Evolutionary conservation across 2,113 vertebrate species (phyloP).

Genomic region (Oostethus manadensis): DNA sequence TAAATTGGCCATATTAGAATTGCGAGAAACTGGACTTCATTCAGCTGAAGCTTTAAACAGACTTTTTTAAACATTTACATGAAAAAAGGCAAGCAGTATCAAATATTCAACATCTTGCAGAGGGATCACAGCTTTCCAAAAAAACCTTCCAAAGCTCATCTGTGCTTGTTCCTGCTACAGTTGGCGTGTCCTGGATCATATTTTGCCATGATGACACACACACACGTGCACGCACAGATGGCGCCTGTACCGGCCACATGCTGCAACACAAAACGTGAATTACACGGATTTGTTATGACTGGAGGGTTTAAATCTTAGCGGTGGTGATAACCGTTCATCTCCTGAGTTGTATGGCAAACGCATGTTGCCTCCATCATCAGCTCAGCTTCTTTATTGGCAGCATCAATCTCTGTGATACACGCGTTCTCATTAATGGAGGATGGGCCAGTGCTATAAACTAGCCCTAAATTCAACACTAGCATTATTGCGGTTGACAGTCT

Average conservation of each 20-base stretch:
- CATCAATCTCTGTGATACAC: conserved; percentile 57
- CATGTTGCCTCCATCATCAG: conserved; percentile 35
- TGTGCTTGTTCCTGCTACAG: conserved; percentile 5
- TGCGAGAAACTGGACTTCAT: too few relatives aligned
- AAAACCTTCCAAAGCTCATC: conserved; percentile 5
- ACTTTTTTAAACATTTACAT: not conserved
- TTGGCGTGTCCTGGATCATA: not conserved
- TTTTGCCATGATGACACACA: not conserved
- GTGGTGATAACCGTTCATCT: conserved; percentile 27
- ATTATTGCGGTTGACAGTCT: not conserved
- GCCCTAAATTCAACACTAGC: not conserved
- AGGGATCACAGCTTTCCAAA: not conserved
- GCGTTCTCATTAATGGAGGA: conserved; percentile 59
- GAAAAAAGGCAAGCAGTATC: not conserved
- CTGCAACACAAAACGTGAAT: conserved; percentile 15
- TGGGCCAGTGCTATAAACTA: conserved; percentile 34
- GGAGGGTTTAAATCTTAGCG: conserved; percentile 25
- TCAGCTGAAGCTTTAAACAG: too few relatives aligned
- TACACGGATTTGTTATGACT: conserved; percentile 30
- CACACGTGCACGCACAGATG: conserved; percentile 6
- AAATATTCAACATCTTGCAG: conserved; percentile 1
- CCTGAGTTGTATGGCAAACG: conserved; percentile 26
- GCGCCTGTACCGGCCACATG: conserved; percentile 10
- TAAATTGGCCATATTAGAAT: too few relatives aligned
- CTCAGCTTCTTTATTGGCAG: conserved; percentile 50